Conservation (phyloP, 2,113 vertebrate species). For the Campylomormyrus numenius region DNA sequence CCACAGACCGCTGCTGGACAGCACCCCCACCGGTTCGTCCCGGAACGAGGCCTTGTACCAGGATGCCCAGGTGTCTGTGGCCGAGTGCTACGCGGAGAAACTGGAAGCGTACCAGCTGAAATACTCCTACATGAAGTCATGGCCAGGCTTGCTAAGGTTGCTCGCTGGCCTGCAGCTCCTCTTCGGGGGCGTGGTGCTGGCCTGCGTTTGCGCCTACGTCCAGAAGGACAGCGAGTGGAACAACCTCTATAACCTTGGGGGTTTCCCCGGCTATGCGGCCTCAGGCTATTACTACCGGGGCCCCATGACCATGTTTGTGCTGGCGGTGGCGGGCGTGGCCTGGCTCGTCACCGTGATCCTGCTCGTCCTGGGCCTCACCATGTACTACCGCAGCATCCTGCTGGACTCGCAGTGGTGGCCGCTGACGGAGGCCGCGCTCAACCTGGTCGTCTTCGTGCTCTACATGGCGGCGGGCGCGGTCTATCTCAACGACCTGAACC, state of each 20-base stretch:
- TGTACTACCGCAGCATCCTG: conserved; percentile 54
- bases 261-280: conserved; percentile 36
- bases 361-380: conserved; percentile 57
- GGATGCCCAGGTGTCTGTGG: conserved; percentile 50
- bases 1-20: conserved; percentile 35
- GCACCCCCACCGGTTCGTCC: conserved; percentile 17
- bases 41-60: conserved; percentile 11
- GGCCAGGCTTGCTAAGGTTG: conserved; percentile 58
- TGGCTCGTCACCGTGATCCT: conserved; percentile 60
- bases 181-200: conserved; percentile 62
- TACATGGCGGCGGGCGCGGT: conserved; percentile 66
- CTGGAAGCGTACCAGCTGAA: conserved; percentile 51
- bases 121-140: conserved; percentile 61
- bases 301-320: conserved; percentile 65
- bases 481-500: conserved; percentile 62
- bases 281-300: conserved; percentile 59
- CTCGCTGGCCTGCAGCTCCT: conserved; percentile 61
- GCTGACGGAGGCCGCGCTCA: conserved; percentile 60
- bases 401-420: conserved; percentile 66
- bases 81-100: conserved; percentile 57
- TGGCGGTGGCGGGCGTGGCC: conserved; percentile 52
- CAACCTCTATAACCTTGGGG: conserved; percentile 45
- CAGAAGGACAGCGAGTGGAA: conserved; percentile 69
- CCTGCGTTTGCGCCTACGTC: conserved; percentile 62
- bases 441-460: conserved; percentile 59